Evolutionary conservation across 30 jellyfish, hydroid and myxozoan genomes (phyloP), one percentile per base, ranked within the genome.

Genomic region (Nemopilema nomurai): DNA sequence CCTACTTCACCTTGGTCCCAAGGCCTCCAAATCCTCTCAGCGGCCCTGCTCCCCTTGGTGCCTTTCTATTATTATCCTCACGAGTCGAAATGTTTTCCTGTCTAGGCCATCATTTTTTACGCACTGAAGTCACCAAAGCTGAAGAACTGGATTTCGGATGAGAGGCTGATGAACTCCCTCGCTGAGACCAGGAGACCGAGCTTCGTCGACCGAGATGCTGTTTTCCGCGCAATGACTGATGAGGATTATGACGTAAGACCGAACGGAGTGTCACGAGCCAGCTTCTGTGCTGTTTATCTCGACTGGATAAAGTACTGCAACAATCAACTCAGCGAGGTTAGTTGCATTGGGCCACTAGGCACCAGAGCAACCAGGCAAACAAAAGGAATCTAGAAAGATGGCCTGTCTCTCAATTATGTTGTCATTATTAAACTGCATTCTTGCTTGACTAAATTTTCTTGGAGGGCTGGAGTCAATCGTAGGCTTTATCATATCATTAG

Each of bases 181-280:
- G 74, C 93, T 27, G 98, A 92, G 51, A 78, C 85, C 18, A 87
- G 72, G 57, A 87, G 69, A 53, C 66, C 62, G 28, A 73, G 74
- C 57, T 92, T 92, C 65, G 97, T 92, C 53, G 98, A 92, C 79
- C 88, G 83, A 1, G 98, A 92, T 82, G 88, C 97, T 1, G 90
- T 84, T 8, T 92, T 92, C 64, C 98, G 98, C 49, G 97, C 98
- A 22, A 91, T 92, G 84, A 92, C 97, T 0, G 98, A 92, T 71
- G 94, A 87, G 57, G 98, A 92, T 50, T 92, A 92, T 85, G 98
- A 92, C 83, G 82, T 89, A 49, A 73, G 91, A 51, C 86, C 65
- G 0, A 96, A 96, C 76, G 98, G 98, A 8, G 90, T 92, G 26
- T 69, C 98, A 51, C 51, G 92, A 67, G 62, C 87, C 0, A 62